phyloP scores from a whole-genome alignment of 2,113 vertebrate genomes.

The Willisornis vidua region DNA sequence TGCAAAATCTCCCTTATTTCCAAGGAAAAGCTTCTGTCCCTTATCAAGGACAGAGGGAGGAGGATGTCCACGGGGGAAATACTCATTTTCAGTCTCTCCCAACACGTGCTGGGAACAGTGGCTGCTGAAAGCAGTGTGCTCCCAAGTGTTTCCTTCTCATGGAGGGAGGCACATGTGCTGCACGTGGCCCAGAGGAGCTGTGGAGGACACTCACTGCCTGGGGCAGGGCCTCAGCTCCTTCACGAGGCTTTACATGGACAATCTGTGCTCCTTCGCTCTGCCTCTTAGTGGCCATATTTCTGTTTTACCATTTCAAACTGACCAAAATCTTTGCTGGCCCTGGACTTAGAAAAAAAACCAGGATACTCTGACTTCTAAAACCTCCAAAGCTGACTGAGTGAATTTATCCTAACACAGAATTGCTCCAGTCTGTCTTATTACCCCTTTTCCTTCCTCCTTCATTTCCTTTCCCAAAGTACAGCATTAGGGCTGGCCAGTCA shows the following conservation, averaged over 20 bases:
- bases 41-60: not conserved
- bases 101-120: not conserved
- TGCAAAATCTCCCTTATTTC: not conserved
- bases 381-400: not conserved
- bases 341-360: not conserved
- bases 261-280: not conserved
- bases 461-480: slow-evolving; percentile 8
- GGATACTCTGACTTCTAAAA: not conserved
- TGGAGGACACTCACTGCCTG: not conserved
- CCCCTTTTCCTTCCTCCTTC: not conserved
- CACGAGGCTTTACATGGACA: not conserved
- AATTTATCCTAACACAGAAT: not conserved
- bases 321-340: not conserved
- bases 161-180: not conserved
- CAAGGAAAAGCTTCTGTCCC: not conserved
- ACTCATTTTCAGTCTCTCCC: not conserved
- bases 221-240: not conserved
- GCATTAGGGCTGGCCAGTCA: not conserved
- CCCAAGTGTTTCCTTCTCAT: not conserved
- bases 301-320: not conserved
- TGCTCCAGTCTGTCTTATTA: not conserved
- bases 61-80: not conserved
- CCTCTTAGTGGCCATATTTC: not conserved
- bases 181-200: not conserved
- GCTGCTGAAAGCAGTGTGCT: not conserved